These are phyloP conservation scores for Pomacea maculata DNA, from an alignment of 1,140 invertebrate species.

Conservation along the genomic window DNA sequence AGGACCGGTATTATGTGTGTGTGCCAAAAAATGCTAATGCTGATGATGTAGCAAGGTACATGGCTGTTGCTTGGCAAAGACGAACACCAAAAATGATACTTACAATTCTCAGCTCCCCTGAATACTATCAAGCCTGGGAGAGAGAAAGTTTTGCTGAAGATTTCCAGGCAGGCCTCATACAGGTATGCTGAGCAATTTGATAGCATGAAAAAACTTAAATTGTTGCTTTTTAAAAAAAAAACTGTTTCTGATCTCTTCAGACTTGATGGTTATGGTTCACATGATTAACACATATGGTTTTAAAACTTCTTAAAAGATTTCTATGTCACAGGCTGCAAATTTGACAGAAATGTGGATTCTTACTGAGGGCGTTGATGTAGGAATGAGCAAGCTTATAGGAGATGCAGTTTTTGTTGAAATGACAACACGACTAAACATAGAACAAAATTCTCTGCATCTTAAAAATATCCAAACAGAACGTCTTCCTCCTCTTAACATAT, in stretches of 20 bases:
- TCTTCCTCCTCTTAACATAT: conserved; percentile 40
- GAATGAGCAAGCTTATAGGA: conserved; percentile 62
- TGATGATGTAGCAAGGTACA: conserved; percentile 46
- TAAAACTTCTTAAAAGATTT: no score
- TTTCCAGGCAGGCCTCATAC: conserved; percentile 54
- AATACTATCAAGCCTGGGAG: conserved; percentile 50
- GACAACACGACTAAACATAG: conserved; percentile 25
- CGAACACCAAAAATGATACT: conserved; percentile 54
- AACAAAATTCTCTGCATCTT: conserved; percentile 14
- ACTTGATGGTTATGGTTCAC: no score
- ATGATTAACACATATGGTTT: no score
- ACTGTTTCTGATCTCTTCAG: no score
- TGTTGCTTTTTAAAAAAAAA: no score
- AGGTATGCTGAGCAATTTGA: conserved; percentile 37
- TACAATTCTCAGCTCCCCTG: conserved; percentile 46
- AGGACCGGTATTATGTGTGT: conserved; percentile 45
- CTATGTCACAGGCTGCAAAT: conserved; percentile 55
- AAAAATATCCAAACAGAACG: conserved; percentile 28
- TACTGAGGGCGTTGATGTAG: conserved; percentile 63
- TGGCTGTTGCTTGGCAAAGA: conserved; percentile 47
- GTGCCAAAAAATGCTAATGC: conserved; percentile 40
- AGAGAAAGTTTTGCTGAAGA: conserved; percentile 45
- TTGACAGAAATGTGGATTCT: conserved; percentile 68
- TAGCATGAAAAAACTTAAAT: background rate
- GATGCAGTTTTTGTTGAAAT: conserved; percentile 61